Conservation (phyloP, 2,888 invertebrate species). For the Leptopilina myrica region DNA sequence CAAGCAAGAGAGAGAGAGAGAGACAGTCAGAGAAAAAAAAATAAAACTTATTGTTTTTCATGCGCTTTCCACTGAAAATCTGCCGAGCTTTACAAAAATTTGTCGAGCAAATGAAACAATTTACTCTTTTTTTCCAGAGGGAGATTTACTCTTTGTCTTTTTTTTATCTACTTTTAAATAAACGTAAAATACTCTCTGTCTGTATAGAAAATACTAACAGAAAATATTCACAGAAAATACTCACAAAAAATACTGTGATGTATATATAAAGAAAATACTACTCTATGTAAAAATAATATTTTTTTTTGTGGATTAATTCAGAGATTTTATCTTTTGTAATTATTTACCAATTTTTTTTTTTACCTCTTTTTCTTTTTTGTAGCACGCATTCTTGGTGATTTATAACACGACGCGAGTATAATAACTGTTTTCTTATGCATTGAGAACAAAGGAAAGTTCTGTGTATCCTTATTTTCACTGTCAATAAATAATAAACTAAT, state of each 20-base stretch:
- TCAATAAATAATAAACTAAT: neutral
- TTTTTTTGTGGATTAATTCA: too few relatives aligned
- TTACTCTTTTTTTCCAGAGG: neutral
- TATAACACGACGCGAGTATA: neutral
- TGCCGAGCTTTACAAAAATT: neutral
- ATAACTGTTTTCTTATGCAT: conserved; percentile 7
- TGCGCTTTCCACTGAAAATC: neutral
- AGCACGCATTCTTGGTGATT: neutral
- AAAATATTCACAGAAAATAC: too few relatives aligned
- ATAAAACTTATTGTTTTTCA: conserved; percentile 13
- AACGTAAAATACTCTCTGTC: too few relatives aligned
- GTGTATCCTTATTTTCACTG: neutral
- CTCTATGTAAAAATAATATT: too few relatives aligned
- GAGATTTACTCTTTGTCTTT: too few relatives aligned
- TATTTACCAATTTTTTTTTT: too few relatives aligned
- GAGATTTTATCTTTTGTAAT: too few relatives aligned
- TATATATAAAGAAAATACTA: too few relatives aligned
- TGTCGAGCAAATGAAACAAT: neutral
- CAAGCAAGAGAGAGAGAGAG: neutral
- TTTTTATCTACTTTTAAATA: too few relatives aligned
- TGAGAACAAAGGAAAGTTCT: conserved; percentile 18
- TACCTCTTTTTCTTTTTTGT: too few relatives aligned
- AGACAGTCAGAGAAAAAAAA: neutral
- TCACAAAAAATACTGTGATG: too few relatives aligned
- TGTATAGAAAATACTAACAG: too few relatives aligned